Evolutionary conservation across 2,797 vertebrate species (phyloP), one percentile per base, ranked within the genome.

Genomic region (Sibirionetta formosa): DNA sequence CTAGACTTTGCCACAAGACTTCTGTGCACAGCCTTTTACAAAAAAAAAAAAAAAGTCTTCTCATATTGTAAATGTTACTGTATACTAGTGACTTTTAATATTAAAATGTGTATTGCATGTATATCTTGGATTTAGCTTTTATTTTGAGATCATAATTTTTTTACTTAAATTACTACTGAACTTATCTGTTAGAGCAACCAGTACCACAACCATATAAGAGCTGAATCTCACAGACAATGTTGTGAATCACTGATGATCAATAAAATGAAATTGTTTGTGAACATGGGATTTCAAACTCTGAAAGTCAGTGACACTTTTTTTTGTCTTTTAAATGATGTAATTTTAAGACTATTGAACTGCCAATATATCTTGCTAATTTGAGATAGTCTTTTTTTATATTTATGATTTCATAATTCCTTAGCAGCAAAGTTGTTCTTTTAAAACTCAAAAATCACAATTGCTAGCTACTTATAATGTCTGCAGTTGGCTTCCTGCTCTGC

Each of bases 61-160:
- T 79, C 8, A 11, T 65, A n/a, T 19, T 23, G 22, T 12, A 46
- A 2, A 0, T 35, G 31, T 3, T 14, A 12, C 1, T 54, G 7
- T 4, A 53, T 83, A 24, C 33, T 27, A 23, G 26, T 60, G 56
- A 48, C 31, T 58, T 75, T 46, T 29, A 36, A 75, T 46, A 48
- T 36, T 36, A 50, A 84, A 65, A 19, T 6, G 3, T 53, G 2
- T 57, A 29, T 60, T 36, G 24, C 3, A 2, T 31, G 24, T 4
- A 1, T 68, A 4, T 56, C 15, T 76, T 60, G 4, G 31, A 5
- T 7, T 72, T 63, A 54, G 5, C 3, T 36, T 82, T 65, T 82
- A 22, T 63, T 51, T 80, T n/a, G 23, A 58, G 38, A 36, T 5
- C 12, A 19, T 31, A 23, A 4, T 5, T 20, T 42, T 87, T 66